These are phyloP conservation scores for Drosophila kuntzei DNA, from an alignment of 2,888 invertebrate genomes.

Conservation along the genomic window DNA sequence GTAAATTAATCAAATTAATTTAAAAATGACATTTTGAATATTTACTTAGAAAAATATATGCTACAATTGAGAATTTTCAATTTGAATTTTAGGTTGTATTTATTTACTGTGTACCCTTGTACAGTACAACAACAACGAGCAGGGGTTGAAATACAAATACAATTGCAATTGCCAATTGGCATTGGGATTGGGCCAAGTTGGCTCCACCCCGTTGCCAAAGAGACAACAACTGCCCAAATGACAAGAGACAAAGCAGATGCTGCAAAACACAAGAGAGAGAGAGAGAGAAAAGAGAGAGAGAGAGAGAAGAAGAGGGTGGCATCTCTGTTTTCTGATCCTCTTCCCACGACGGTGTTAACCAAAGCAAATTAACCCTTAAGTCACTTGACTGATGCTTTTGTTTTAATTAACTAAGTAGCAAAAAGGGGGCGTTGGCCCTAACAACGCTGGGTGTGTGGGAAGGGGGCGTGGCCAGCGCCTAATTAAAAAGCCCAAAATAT, in stretches of 20 bases:
- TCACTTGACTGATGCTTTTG: conserved; percentile 65
- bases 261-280: background rate
- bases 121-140: conserved; percentile 41
- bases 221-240: conserved; percentile 51
- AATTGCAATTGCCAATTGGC: conserved; percentile 8
- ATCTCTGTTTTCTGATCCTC: background rate
- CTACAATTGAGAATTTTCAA: background rate
- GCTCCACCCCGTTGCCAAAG: conserved; percentile 62
- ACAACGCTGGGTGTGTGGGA: conserved; percentile 4
- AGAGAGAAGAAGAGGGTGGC: background rate
- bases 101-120: background rate
- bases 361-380: conserved; percentile 77
- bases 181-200: conserved; percentile 41
- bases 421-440: conserved; percentile 43
- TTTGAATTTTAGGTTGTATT: no score
- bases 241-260: conserved; percentile 46
- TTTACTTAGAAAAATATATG: no score
- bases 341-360: conserved; percentile 13
- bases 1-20: no score
- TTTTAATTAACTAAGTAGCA: conserved; percentile 80
- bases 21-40: no score
- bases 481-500: conserved; percentile 68
- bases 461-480: conserved; percentile 54
- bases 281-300: background rate
- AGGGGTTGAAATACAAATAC: conserved; percentile 59